Base-by-base conservation (phyloP, 1,140 invertebrate genomes). In the Achroia grisella region DNA sequence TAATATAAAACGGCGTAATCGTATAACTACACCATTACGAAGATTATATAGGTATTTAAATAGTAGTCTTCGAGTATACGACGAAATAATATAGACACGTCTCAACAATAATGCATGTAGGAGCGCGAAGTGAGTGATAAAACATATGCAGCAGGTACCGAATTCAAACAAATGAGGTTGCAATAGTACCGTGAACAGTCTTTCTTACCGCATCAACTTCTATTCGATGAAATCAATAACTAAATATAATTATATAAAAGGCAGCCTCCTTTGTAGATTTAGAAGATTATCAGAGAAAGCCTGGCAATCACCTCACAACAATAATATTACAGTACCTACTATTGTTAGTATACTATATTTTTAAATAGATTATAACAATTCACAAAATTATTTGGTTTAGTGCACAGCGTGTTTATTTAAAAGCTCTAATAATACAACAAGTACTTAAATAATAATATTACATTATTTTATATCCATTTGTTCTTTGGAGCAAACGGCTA, bases 301-400 rank as follows among this genome's bases (percentile, higher is more conserved):
- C 71, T 59, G 63, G 34, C 60, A 72, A 71, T 49, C 52, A 48
- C 31, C 15, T 39, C 14, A 44, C 42, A 42, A 49, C 13, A 31
- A 34, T 14, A 12, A 44, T 34, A 44, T 27, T 11, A 32, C 27
- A 23, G 17, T 23, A 23, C 15, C 40, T 44, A 51, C 27, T 10
- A 3, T 6, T 13, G 36, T 56, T 52, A 52, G 23, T 48, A 47
- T 50, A 52, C 44, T 62, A 65, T 50, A 57, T 67, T 60, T 56
- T n/a, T 50, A 48, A 56, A 17, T 37, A 37, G 17, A 37, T 17
- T 37, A 35, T 17, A 17, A 37, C 10, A 48, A 52, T 28, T 62
- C 55, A 62, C 46, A 70, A 63, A 58, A 67, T 71, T 75, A 74
- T 81, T 81, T 81, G 77, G 77, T 77, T 75, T 73, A 77, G 63